Conservation (phyloP, 2,113 vertebrate genomes). For the Ctenomys sociabilis region DNA sequence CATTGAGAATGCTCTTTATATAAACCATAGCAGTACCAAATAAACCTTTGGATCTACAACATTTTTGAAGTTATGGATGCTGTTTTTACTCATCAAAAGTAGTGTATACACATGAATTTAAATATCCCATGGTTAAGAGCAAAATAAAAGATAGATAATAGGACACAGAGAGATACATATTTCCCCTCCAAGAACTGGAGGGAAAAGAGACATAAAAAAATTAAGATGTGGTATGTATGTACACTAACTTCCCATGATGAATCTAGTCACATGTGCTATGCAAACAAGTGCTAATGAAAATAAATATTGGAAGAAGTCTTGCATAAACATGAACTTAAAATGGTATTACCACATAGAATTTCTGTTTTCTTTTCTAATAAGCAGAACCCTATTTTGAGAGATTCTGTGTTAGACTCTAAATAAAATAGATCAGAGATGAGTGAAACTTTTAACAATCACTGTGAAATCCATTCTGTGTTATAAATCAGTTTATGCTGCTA, state of each 20-base stretch:
- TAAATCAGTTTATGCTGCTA: not conserved
- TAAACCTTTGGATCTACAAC: not conserved
- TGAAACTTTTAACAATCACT: not conserved
- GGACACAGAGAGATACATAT: not conserved
- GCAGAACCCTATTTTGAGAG: not conserved
- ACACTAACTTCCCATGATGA: not conserved
- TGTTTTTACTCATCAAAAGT: not conserved
- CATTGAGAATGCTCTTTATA: not conserved
- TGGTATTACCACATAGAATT: not conserved
- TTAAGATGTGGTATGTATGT: not conserved
- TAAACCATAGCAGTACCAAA: not conserved
- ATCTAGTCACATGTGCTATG: not conserved
- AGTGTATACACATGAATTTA: not conserved
- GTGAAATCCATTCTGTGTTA: not conserved
- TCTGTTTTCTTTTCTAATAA: conserved; percentile 30
- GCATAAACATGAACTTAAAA: not conserved
- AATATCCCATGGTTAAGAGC: not conserved
- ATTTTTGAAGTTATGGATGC: conserved; percentile 9
- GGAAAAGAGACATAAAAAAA: not conserved
- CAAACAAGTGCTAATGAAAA: not conserved
- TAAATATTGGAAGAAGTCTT: not conserved
- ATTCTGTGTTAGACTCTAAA: not conserved
- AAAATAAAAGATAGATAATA: not conserved
- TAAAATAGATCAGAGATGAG: not conserved
- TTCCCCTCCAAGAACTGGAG: not conserved